Conservation (phyloP, 2,113 vertebrate genomes). For the Pygathrix nemaeus region DNA sequence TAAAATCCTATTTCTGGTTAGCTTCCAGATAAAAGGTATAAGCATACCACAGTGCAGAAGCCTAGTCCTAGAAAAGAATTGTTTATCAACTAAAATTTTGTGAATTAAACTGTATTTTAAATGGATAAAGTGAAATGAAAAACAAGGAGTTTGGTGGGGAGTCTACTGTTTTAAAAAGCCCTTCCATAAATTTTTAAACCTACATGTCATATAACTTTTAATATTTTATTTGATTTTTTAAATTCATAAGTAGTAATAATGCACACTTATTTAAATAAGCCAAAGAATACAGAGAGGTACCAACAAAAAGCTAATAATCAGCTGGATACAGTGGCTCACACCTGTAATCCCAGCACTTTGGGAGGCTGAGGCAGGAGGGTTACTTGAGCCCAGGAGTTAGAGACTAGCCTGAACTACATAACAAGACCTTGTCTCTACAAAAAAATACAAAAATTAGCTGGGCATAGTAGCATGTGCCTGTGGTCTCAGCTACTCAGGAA, state of each 20-base stretch:
- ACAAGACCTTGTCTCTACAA: too few species aligned
- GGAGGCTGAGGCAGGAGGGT: too few species aligned
- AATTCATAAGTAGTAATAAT: neutral
- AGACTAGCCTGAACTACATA: too few species aligned
- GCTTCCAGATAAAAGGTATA: neutral
- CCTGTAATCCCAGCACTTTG: too few species aligned
- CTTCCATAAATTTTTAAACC: neutral
- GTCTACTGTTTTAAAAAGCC: neutral
- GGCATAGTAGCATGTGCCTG: too few species aligned
- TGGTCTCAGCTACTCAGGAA: too few species aligned
- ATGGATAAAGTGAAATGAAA: neutral
- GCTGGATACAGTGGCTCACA: too few species aligned
- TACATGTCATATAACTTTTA: neutral
- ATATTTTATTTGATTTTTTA: constrained; percentile 14
- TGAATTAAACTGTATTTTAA: neutral
- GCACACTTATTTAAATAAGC: neutral
- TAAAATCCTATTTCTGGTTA: neutral
- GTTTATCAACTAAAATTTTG: neutral
- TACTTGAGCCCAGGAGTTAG: too few species aligned
- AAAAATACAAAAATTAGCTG: too few species aligned
- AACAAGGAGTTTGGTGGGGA: neutral
- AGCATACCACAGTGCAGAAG: neutral
- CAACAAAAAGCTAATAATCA: neutral
- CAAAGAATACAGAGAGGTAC: neutral
- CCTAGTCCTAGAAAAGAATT: neutral